Base-by-base conservation (phyloP, 2,113 vertebrate genomes). In the Trichechus manatus region DNA sequence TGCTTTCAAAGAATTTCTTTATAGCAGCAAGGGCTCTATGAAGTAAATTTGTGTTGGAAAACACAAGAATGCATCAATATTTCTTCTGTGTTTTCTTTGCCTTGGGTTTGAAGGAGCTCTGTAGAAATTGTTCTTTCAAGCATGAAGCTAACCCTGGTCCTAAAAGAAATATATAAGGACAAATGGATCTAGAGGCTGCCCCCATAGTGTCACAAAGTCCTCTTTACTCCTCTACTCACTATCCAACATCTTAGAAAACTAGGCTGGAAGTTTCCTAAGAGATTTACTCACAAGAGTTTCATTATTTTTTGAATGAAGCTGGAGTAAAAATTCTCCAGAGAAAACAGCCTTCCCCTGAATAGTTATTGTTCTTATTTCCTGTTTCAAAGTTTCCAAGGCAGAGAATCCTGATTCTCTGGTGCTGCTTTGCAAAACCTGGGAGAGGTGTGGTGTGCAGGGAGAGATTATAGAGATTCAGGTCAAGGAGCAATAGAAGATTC, bases 31-130 rank as follows among this genome's bases (percentile, higher is more conserved):
- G 56, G 47, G 70, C 70, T 89, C 86, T 82, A 68, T 68, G 53
- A 96, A 97, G 87, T 72, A 89, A 42, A 96, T 96, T 97, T 96
- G 89, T 97, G 66, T 96, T 97, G 91, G 98, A 97, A 97, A 97
- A 66, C 91, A 72, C 47, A 90, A 94, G 50, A 94, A 91, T 91
- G 68, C n/a, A 81, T 94, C 87, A 92, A 91, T 85, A 74, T 94
- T 95, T 94, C 74, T 79, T 84, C 53, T 90, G 53, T 79, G 79
- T 66, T 87, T 90, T 90, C 64, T 78, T 59, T 39, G 56, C 5
- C 50, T 94, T 89, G 56, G 10, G 27, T 61, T 27, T n/a, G 63
- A 87, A 87, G 91, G 53, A 50, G 75, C 27, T 70, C 90, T 29
- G 7, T 15, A 86, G 85, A 90, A 97, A 89, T 84, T 77, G 23